Conservation (phyloP, 2,797 vertebrate species). For the Pogoniulus pusillus region DNA sequence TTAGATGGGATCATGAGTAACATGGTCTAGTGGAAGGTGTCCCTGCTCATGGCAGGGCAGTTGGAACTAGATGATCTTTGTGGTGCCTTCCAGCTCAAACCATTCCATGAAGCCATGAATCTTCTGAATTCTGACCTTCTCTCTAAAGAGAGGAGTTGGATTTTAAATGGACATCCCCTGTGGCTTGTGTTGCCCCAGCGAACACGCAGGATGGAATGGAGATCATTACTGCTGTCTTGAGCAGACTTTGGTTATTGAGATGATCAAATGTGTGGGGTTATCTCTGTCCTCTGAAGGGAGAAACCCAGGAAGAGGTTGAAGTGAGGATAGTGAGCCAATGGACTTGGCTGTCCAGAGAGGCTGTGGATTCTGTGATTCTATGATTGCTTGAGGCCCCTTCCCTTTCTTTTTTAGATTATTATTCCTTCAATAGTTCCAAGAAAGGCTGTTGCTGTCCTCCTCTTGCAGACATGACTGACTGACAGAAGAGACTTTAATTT, state of each 20-base stretch:
- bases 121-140: neutral
- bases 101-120: neutral
- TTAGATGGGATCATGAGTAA: too few relatives aligned
- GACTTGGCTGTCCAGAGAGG: too few relatives aligned
- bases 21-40: too few relatives aligned
- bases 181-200: neutral
- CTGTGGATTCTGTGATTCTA: too few relatives aligned
- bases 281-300: neutral
- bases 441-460: neutral
- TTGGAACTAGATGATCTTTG: too few relatives aligned
- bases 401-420: too few relatives aligned
- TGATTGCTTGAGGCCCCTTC: neutral
- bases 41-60: too few relatives aligned
- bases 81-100: too few relatives aligned
- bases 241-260: neutral
- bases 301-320: too few relatives aligned
- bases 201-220: neutral
- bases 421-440: neutral
- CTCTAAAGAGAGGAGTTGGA: neutral
- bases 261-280: neutral
- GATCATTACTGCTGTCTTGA: fast-evolving
- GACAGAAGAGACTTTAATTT: neutral
- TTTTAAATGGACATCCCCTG: neutral
- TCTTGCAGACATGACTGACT: neutral
- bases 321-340: too few relatives aligned